Percentiles rank a stretch among this genome's conserved stretches.
Conservation (phyloP, 2,888 invertebrate species). For the Leucoma salicis region DNA sequence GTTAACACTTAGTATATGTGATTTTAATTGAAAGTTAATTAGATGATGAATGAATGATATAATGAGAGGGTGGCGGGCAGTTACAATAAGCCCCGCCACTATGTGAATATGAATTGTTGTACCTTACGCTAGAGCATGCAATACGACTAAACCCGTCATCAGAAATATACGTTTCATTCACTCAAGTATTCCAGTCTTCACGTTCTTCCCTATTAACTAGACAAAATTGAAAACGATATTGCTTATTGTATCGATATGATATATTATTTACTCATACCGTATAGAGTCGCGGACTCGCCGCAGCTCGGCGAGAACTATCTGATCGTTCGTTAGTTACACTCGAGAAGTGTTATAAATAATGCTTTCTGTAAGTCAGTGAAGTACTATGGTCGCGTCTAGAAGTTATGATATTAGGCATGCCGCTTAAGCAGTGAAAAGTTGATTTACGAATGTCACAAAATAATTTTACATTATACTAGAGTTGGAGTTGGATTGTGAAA, state of each 20-base stretch:
- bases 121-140: constrained; percentile 36
- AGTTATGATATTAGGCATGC: no score
- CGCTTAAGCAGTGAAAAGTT: no score
- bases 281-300: background rate
- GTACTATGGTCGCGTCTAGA: background rate
- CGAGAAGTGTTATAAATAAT: background rate
- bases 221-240: constrained; percentile 13
- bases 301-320: background rate
- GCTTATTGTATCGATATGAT: constrained; percentile 2
- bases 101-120: constrained; percentile 12
- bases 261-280: no score
- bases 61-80: constrained; percentile 10
- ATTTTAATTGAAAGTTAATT: constrained; percentile 4
- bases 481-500: no score
- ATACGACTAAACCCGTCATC: constrained; percentile 36
- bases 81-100: constrained; percentile 11
- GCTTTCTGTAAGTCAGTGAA: background rate
- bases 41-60: constrained; percentile 5
- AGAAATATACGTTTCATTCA: constrained; percentile 35
- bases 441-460: no score
- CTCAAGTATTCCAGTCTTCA: constrained; percentile 57
- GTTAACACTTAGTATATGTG: constrained; percentile 13
- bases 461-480: no score
- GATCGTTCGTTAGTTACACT: background rate
- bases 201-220: constrained; percentile 48